A percentile compares a stretch with the other conserved stretches of the same genome.
Conservation (phyloP, 2,797 vertebrate species). For the Thalassophryne amazonica region DNA sequence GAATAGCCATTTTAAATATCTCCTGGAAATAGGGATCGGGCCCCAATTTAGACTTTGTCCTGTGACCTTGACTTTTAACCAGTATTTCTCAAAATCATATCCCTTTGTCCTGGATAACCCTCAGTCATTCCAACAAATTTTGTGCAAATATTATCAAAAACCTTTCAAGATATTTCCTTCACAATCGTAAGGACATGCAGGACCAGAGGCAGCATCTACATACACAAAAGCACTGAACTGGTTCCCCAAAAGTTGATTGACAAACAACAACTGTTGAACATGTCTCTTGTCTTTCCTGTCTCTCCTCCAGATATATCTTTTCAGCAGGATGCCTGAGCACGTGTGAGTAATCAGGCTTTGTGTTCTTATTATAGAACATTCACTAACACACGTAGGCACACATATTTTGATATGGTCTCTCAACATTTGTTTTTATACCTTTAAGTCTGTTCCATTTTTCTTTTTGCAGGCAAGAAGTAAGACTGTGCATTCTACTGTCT, state of each 20-base stretch:
- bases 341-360: constrained; percentile 62
- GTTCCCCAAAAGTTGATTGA: constrained; percentile 4
- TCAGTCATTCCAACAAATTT: too few relatives aligned
- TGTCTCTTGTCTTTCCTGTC: constrained; percentile 44
- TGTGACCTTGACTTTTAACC: too few relatives aligned
- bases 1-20: too few relatives aligned
- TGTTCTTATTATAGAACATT: constrained; percentile 40
- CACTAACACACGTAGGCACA: constrained; percentile 1
- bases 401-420: not conserved
- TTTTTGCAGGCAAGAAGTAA: constrained; percentile 74
- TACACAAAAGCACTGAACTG: not conserved
- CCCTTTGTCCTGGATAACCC: too few relatives aligned
- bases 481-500: not conserved
- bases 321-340: constrained; percentile 76
- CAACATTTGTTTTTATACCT: not conserved
- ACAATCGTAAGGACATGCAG: too few relatives aligned
- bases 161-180: too few relatives aligned
- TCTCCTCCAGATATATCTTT: constrained; percentile 42
- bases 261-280: constrained; percentile 39
- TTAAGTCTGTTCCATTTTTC: not conserved
- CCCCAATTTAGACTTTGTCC: too few relatives aligned
- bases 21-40: too few relatives aligned
- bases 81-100: too few relatives aligned
- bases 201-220: too few relatives aligned
- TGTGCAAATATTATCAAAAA: too few relatives aligned